phyloP scores from a whole-genome alignment of 2,888 invertebrate genomes.

The Masnerella sp. region DNA sequence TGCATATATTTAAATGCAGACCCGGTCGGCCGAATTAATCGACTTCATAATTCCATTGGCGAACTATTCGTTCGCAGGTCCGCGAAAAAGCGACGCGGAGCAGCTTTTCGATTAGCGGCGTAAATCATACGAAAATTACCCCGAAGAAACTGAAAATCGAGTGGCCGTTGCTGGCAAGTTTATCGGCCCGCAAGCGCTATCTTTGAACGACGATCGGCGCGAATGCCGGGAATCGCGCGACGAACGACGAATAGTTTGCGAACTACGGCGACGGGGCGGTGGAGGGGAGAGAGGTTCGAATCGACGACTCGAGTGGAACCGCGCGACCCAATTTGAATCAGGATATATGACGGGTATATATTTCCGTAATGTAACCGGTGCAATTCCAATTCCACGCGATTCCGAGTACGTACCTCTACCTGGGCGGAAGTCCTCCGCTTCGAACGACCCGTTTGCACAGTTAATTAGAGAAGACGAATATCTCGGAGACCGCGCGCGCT shows the following conservation, averaged over 20 bases:
- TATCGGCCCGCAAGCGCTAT: constrained; percentile 54
- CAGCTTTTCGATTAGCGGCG: constrained; percentile 28
- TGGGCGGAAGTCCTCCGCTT: constrained; percentile 18
- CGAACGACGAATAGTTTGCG: constrained; percentile 65
- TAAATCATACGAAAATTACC: constrained; percentile 32
- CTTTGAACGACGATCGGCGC: constrained; percentile 57
- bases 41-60: constrained; percentile 42
- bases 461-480: constrained; percentile 71
- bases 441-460: constrained; percentile 41
- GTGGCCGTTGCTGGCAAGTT: constrained; percentile 25
- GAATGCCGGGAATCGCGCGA: constrained; percentile 57
- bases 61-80: constrained; percentile 19
- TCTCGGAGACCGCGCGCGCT: constrained; percentile 47
- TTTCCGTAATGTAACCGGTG: constrained; percentile 67
- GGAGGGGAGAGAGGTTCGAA: constrained; percentile 2
- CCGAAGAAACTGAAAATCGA: constrained; percentile 39
- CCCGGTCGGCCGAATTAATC: constrained; percentile 31
- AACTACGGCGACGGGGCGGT: constrained; percentile 58
- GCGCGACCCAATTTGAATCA: constrained; percentile 71
- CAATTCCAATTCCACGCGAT: constrained; percentile 66
- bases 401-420: constrained; percentile 30
- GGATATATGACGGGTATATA: constrained; percentile 68
- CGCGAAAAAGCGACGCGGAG: constrained; percentile 4
- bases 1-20: constrained; percentile 45
- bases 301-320: constrained; percentile 4